Conservation (phyloP, 2,888 invertebrate species). For the Macaria notata region DNA sequence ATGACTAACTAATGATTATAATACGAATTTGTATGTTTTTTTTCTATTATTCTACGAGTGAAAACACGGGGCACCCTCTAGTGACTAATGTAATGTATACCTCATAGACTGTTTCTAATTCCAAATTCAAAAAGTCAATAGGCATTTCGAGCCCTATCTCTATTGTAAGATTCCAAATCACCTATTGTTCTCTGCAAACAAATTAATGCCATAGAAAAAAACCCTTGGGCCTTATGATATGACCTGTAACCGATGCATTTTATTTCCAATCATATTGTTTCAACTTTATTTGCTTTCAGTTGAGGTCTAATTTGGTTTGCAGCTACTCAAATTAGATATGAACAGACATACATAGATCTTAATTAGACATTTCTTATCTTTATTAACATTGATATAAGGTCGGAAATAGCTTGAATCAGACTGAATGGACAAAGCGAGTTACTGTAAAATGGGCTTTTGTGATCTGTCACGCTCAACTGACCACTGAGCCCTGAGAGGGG, state of each 20-base stretch:
- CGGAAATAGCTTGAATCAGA: conserved; percentile 1
- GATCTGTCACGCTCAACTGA: conserved; percentile 43
- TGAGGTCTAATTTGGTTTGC: too few relatives aligned
- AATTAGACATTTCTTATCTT: conserved; percentile 12
- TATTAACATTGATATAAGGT: conserved; percentile 6
- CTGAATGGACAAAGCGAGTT: conserved; percentile 31
- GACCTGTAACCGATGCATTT: neutral
- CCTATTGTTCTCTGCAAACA: neutral
- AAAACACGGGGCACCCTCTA: too few relatives aligned
- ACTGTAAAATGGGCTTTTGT: conserved; percentile 48
- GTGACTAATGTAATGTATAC: too few relatives aligned
- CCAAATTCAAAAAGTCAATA: too few relatives aligned
- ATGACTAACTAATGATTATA: too few relatives aligned
- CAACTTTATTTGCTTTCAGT: too few relatives aligned
- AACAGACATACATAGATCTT: neutral
- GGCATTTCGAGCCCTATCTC: too few relatives aligned
- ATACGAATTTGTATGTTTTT: too few relatives aligned
- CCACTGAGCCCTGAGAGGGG: conserved; percentile 27
- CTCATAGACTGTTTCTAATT: too few relatives aligned
- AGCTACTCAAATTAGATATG: neutral
- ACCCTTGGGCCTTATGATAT: neutral
- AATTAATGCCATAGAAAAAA: neutral
- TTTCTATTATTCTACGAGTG: too few relatives aligned
- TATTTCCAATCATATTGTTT: neutral
- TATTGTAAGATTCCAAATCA: too few relatives aligned